These are phyloP conservation scores for Telmatochromis sp. DNA, from an alignment of 2,113 vertebrate species.

Conservation along the genomic window DNA sequence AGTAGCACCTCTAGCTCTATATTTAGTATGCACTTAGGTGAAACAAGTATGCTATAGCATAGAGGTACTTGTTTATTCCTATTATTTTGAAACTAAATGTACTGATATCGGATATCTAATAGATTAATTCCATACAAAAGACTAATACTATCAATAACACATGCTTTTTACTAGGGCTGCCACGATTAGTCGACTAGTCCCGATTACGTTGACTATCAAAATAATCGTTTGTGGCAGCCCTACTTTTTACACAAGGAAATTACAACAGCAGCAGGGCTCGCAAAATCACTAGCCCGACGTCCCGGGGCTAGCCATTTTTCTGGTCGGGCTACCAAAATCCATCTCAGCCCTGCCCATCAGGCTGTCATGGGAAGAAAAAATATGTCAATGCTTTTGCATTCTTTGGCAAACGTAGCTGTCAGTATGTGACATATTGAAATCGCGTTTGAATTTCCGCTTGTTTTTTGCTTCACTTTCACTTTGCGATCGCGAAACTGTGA, in stretches of 20 bases:
- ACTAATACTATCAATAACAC: not conserved
- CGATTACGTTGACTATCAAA: not conserved
- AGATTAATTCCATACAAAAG: not conserved
- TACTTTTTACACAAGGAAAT: not conserved
- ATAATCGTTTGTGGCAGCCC: no score
- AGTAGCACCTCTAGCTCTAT: not conserved
- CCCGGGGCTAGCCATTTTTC: not conserved
- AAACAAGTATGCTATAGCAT: not conserved
- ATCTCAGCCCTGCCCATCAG: not conserved
- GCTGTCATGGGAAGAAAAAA: not conserved
- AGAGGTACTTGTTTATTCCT: not conserved
- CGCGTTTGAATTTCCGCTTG: no score
- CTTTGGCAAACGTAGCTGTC: not conserved
- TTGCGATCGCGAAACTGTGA: no score
- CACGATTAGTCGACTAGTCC: no score
- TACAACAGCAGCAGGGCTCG: not conserved
- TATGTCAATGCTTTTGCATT: not conserved
- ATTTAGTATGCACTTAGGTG: not conserved
- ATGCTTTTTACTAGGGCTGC: not conserved
- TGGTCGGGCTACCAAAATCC: not conserved
- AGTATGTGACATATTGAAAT: not conserved
- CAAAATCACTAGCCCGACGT: accelerated
- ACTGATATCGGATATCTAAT: not conserved
- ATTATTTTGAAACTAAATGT: not conserved
- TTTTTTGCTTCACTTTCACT: no score